These are phyloP conservation scores for Clinocottus analis DNA, from an alignment of 2,113 vertebrate species.

Conservation along the genomic window DNA sequence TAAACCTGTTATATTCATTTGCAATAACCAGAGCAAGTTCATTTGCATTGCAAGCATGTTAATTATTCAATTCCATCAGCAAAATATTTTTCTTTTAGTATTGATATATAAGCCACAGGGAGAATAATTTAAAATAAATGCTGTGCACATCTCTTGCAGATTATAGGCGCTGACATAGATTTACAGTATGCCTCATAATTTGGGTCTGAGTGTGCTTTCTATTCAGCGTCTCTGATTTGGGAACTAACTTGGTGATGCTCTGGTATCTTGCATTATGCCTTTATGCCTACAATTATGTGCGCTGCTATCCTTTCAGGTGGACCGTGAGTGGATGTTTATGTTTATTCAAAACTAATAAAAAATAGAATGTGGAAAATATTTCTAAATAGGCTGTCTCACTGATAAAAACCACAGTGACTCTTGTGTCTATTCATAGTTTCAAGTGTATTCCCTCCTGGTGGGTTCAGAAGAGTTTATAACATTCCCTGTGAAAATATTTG, in stretches of 20 bases:
- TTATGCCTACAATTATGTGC: background rate
- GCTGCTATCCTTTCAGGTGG: conserved; percentile 22
- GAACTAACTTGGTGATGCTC: background rate
- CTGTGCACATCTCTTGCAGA: conserved; percentile 1
- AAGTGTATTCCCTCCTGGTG: conserved; percentile 24
- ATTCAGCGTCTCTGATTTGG: background rate
- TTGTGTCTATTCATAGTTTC: conserved; percentile 62
- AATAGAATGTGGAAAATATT: conserved; percentile 5
- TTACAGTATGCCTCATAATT: background rate
- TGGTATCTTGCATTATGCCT: background rate
- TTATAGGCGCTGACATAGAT: conserved; percentile 9
- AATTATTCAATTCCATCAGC: conserved; percentile 20
- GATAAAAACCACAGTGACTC: conserved; percentile 40
- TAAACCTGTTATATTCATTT: background rate
- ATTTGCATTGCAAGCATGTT: conserved; percentile 13
- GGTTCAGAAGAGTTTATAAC: conserved; percentile 49
- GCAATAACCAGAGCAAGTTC: background rate
- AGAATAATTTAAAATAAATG: conserved; percentile 1
- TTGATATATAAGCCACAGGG: conserved; percentile 14
- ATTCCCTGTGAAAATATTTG: conserved; percentile 71
- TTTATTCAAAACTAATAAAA: conserved; percentile 36
- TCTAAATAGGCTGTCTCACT: conserved; percentile 34
- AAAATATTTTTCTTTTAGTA: background rate
- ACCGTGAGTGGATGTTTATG: conserved; percentile 7
- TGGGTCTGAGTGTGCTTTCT: background rate